Percentiles rank a stretch among this genome's conserved stretches.
phyloP scores from a whole-genome alignment of 35 echinoderm and acorn worm species.

The Heliocidaris erythrogramma region DNA sequence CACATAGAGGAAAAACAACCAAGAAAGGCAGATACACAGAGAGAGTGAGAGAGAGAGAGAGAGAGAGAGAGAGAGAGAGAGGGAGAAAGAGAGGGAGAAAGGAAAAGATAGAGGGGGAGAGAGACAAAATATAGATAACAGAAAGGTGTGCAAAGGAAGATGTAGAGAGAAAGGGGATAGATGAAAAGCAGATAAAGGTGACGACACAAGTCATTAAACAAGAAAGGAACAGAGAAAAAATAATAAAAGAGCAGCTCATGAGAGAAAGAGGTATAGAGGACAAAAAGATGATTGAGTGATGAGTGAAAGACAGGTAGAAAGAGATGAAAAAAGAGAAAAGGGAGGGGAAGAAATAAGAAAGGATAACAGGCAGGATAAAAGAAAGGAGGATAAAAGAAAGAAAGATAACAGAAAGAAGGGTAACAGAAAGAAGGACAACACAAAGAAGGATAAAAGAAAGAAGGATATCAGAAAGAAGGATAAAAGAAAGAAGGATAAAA shows the following conservation, averaged over 20 bases:
- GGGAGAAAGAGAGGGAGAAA: neutral
- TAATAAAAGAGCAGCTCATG: too few relatives aligned
- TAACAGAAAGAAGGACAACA: neutral
- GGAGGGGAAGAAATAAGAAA: too few relatives aligned
- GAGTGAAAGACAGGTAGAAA: too few relatives aligned
- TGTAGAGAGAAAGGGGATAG: neutral
- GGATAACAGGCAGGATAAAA: too few relatives aligned
- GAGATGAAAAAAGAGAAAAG: too few relatives aligned
- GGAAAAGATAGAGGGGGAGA: neutral
- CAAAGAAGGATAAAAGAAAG: too few relatives aligned
- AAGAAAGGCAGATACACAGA: neutral
- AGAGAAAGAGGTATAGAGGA: too few relatives aligned
- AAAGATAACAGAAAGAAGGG: too few relatives aligned
- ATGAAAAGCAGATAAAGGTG: neutral
- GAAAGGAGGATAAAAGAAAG: too few relatives aligned
- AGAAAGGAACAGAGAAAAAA: neutral
- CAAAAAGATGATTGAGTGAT: too few relatives aligned
- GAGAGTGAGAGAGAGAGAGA: neutral
- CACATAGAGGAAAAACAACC: neutral
- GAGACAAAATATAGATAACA: neutral
- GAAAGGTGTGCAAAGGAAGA: neutral
- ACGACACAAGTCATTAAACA: neutral
- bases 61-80: neutral
- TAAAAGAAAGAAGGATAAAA: too few relatives aligned
- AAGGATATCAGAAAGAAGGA: too few relatives aligned